Evolutionary conservation across 2,113 vertebrate species (phyloP), one percentile per base, ranked within the genome.

Genomic region (Vombatus ursinus): DNA sequence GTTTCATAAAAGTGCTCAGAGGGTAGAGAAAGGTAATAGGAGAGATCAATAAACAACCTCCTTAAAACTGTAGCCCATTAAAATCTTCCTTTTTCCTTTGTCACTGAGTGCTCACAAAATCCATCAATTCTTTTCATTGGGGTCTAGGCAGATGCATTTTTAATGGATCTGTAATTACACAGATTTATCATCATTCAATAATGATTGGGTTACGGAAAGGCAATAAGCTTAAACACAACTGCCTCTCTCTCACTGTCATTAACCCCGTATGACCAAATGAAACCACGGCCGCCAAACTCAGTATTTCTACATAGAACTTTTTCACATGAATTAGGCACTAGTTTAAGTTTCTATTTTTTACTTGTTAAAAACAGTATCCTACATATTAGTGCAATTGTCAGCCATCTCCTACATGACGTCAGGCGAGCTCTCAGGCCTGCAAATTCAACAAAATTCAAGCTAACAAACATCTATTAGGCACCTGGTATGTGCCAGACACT

Each of bases 161-260:
- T 95, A 97, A 97, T 96, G 84, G 90, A 68, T 96, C 96, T 91
- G 50, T 94, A 94, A 97, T 97, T 77, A 89, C 94, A 5, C 26
- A 93, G 61, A 94, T 95, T 61, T 93, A 94, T 96, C 96, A 93
- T 94, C 94, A 90, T 94, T 96, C 91, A 97, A 95, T 90, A 96
- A 96, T 96, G 91, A 96, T 95, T 91, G 92, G 51, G 92, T 89
- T n/a, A 95, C 47, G 94, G 84, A 93, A 96, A 96, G 92, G 91
- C 93, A 97, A 97, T n/a, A 94, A 91, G 53, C 91, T 96, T 96
- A 89, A 93, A 92, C 92, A 28, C 90, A 95, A 97, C n/a, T 52
- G 91, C 94, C 91, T 97, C 95, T 24, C 95, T 96, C 95, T 94
- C 93, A 96, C 96, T 91, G 90, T 94, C 97, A 96, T 95, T 93